Percentiles rank a stretch among this genome's conserved stretches.
Evolutionary conservation across 2,888 invertebrate species (phyloP).

Genomic region (Ceriagrion tenellum): DNA sequence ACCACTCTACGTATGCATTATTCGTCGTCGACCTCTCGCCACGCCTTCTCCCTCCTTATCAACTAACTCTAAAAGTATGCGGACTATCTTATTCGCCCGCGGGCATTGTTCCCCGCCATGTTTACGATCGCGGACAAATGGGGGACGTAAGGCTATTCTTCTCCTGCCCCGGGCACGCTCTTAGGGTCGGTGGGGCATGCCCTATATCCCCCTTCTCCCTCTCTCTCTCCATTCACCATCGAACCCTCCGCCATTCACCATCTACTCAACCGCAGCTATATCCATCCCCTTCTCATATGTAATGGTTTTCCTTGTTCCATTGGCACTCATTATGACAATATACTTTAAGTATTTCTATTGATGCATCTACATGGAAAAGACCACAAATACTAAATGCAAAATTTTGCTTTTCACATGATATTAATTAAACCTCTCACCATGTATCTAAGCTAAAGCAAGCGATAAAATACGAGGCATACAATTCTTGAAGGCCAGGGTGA

Average conservation of each 20-base stretch:
- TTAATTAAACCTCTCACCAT: too few species aligned
- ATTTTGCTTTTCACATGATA: too few species aligned
- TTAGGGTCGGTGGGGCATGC: neutral
- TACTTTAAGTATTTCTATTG: too few species aligned
- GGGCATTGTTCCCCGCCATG: constrained; percentile 22
- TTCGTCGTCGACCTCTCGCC: too few species aligned
- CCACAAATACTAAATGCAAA: too few species aligned
- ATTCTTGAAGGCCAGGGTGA: too few species aligned
- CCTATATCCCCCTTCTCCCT: neutral
- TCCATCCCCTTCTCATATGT: neutral
- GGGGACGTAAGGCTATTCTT: constrained; percentile 19
- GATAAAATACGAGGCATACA: too few species aligned
- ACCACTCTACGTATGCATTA: neutral
- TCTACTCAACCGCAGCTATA: neutral
- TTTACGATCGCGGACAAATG: constrained; percentile 52
- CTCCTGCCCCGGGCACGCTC: neutral
- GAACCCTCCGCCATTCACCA: neutral
- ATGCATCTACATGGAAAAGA: too few species aligned
- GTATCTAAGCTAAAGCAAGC: too few species aligned
- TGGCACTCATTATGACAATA: too few species aligned
- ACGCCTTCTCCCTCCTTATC: neutral
- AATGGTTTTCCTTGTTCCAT: too few species aligned
- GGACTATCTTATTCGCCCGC: constrained; percentile 45
- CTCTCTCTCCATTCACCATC: neutral
- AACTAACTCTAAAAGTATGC: constrained; percentile 11